Conservation (phyloP, 1,140 invertebrate genomes). For the Neodiprion lecontei region DNA sequence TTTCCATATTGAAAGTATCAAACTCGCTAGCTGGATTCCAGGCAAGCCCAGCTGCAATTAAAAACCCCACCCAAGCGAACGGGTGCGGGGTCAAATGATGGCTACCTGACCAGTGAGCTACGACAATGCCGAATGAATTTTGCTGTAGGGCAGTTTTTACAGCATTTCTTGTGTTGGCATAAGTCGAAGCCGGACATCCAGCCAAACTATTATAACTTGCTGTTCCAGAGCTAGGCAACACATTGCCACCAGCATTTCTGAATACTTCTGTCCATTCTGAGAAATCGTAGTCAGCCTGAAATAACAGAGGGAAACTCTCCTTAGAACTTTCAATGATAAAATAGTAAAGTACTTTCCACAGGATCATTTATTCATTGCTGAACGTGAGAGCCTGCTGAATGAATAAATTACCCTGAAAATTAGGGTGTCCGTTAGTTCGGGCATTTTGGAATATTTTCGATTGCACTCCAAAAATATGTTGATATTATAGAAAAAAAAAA, state of each 20-base stretch:
- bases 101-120: conserved; percentile 73
- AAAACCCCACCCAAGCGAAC: conserved; percentile 73
- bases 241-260: conserved; percentile 63
- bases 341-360: background rate
- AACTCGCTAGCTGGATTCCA: conserved; percentile 70
- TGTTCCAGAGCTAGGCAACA: conserved; percentile 70
- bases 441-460: too few species aligned
- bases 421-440: too few species aligned
- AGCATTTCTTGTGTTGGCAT: conserved; percentile 68
- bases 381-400: too few species aligned
- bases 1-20: conserved; percentile 48
- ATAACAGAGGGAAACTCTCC: conserved; percentile 14
- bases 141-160: conserved; percentile 64
- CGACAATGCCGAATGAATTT: conserved; percentile 66
- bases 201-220: conserved; percentile 73
- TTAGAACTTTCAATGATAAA: conserved; percentile 17
- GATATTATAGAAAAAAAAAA: too few species aligned
- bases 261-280: conserved; percentile 65
- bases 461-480: too few species aligned
- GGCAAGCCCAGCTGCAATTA: conserved; percentile 68
- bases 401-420: too few species aligned
- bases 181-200: conserved; percentile 71
- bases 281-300: conserved; percentile 73
- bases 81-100: conserved; percentile 70
- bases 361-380: too few species aligned